Evolutionary conservation across 2,113 vertebrate species (phyloP), one percentile per base, ranked within the genome.

Genomic region (Illadopsis cleaveri): DNA sequence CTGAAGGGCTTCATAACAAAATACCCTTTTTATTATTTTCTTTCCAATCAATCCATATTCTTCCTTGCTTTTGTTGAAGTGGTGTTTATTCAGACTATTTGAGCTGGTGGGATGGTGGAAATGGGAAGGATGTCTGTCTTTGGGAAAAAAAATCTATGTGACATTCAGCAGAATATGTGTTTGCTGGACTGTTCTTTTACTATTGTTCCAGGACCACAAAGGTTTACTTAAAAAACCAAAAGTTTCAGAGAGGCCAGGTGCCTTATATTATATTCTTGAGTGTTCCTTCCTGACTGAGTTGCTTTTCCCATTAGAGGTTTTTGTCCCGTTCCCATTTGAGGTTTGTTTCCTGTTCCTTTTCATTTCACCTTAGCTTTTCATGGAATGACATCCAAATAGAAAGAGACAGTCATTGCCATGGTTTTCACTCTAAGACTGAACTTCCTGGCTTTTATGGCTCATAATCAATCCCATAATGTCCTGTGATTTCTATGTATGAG

Each of bases 301-400:
- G 71, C 71, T 96, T 96, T 97, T 94, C 76, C 87, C 64, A 57
- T 86, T 83, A 86, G 56, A 71, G 13, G 48, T 87, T 86, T 95
- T 77, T 88, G 66, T 83, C 87, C 75, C 42, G 15, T 86, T 95
- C 82, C 80, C 69, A 33, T 91, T 62, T 92, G 85, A 82, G 60
- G 40, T 92, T 95, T 95, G 35, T 73, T 96, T 95, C 72, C 87
- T 88, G 51, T n/a, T 94, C 82, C 56, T 94, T 94, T 94, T 91
- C 47, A 50, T 81, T 93, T 90, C 82, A 95, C 89, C 89, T 95
- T 85, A 86, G 51, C 62, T 80, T 84, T 94, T 90, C 71, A 86
- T 2, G 17, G 66, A 81, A 35, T 62, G 75, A 58, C 71, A 88
- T 62, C 50, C 56, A 77, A 86, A 93, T 75, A 88, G 81, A 94